Conservation (phyloP, 2,888 invertebrate species). For the Strigamia maritima region DNA sequence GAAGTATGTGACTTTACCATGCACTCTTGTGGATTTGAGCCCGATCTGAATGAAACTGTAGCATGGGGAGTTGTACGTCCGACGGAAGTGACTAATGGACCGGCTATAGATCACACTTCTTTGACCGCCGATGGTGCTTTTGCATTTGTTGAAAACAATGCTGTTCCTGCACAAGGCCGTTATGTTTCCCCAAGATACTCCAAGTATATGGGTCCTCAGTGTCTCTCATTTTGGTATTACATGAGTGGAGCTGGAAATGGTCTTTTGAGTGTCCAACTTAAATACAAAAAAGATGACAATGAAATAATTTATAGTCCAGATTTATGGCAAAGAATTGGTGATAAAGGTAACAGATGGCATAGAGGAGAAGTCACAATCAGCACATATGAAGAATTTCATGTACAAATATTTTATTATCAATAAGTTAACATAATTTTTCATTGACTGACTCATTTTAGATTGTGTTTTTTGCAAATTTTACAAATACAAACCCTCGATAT, state of each 20-base stretch:
- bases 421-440: no score
- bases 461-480: background rate
- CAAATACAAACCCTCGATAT: no score
- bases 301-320: background rate
- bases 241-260: conserved; percentile 27
- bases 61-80: background rate
- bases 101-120: background rate
- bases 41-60: background rate
- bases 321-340: conserved; percentile 9
- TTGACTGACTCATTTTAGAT: background rate
- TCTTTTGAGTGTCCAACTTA: background rate
- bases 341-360: conserved; percentile 21
- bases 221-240: conserved; percentile 29
- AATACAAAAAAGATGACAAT: background rate
- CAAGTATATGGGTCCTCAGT: background rate
- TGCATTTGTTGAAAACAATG: background rate
- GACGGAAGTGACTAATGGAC: background rate
- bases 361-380: background rate
- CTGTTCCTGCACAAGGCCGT: background rate
- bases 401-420: background rate
- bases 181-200: background rate
- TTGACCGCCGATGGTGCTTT: background rate
- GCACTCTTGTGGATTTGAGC: background rate
- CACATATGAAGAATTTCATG: background rate
- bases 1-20: background rate